These are phyloP conservation scores for Lepilemur septentrionalis DNA, from an alignment of 2,797 vertebrate genomes.

Conservation along the genomic window DNA sequence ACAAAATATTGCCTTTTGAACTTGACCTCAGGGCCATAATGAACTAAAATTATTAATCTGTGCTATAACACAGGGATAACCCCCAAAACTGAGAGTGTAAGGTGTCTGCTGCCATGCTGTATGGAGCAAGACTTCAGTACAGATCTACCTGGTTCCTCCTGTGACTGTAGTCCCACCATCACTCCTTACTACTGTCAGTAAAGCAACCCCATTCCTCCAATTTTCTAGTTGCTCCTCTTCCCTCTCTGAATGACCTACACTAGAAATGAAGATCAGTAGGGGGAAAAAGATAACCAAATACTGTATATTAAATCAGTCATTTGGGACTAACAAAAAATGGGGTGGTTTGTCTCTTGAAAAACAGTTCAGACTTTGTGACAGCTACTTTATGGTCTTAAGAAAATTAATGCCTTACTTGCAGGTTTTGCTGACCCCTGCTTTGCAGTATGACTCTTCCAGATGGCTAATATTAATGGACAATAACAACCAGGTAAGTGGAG, in stretches of 20 bases:
- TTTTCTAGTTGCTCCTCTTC: constrained; percentile 6
- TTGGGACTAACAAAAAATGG: neutral
- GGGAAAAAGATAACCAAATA: neutral
- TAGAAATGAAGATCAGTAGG: constrained; percentile 15
- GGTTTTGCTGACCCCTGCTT: neutral
- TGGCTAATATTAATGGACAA: neutral
- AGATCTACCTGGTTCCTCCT: neutral
- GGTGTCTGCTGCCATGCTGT: neutral
- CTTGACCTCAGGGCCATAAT: neutral
- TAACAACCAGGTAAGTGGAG: constrained; percentile 1
- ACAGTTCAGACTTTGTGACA: neutral
- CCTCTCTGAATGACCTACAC: neutral
- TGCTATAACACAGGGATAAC: neutral
- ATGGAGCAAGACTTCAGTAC: neutral
- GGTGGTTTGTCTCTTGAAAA: neutral
- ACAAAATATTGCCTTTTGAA: neutral
- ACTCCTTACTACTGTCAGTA: neutral
- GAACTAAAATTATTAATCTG: neutral
- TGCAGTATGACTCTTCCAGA: constrained; percentile 11
- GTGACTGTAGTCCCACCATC: neutral
- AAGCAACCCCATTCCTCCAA: neutral
- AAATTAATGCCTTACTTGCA: neutral
- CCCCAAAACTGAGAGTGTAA: neutral
- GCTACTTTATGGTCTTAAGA: neutral
- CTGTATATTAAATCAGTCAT: neutral